A percentile compares a stretch with the other conserved stretches of the same genome.
Conservation (phyloP, 2,797 vertebrate species). For the Danio tinwini region DNA sequence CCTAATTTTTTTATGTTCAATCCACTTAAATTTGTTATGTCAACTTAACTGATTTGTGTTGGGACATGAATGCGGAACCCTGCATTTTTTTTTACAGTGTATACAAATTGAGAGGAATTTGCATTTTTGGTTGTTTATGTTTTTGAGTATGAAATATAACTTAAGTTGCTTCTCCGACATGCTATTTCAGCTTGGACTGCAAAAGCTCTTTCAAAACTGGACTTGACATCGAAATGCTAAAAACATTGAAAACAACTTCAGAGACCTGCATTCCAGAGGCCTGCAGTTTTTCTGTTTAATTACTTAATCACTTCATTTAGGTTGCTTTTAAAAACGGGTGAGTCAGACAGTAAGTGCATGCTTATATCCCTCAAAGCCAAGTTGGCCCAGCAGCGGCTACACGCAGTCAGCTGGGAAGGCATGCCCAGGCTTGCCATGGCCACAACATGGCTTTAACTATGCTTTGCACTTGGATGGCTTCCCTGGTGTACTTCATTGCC, state of each 20-base stretch:
- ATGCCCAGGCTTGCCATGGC: constrained; percentile 55
- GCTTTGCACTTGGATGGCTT: constrained; percentile 55
- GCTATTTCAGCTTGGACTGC: constrained; percentile 6
- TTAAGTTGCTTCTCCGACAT: background rate
- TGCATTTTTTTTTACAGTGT: no score
- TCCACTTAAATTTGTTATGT: background rate
- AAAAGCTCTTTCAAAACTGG: constrained; percentile 29
- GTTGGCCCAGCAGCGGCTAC: constrained; percentile 46
- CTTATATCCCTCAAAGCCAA: constrained; percentile 51
- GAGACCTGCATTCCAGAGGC: constrained; percentile 25
- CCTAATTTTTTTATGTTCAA: background rate
- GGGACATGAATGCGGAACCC: no score
- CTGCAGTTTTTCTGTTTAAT: constrained; percentile 54
- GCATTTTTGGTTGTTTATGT: background rate
- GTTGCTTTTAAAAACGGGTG: constrained; percentile 52
- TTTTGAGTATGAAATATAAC: background rate
- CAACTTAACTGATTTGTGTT: no score
- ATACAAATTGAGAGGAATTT: no score
- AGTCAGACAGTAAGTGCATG: constrained; percentile 48
- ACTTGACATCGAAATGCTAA: constrained; percentile 42
- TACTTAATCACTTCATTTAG: constrained; percentile 51
- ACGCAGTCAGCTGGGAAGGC: constrained; percentile 57
- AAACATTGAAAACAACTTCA: constrained; percentile 42
- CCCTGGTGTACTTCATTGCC: constrained; percentile 55
- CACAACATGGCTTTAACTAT: constrained; percentile 49